Evolutionary conservation across 2,797 vertebrate species (phyloP).

Genomic region (Avahi laniger): DNA sequence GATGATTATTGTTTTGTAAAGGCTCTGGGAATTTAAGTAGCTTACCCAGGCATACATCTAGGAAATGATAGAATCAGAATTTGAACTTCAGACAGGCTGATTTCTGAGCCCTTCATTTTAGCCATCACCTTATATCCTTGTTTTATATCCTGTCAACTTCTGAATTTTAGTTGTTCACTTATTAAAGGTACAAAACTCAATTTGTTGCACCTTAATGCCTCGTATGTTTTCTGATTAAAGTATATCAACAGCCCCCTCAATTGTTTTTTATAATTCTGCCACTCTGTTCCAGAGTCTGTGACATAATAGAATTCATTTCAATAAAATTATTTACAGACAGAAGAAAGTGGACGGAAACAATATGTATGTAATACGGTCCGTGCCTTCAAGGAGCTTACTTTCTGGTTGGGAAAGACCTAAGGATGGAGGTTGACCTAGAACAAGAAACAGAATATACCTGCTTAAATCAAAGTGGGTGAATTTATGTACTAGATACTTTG

Average conservation of each 20-base stretch:
- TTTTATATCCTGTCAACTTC: neutral
- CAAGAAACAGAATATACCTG: neutral
- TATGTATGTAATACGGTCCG: neutral
- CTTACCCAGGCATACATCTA: conserved; percentile 1
- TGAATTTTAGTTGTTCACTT: neutral
- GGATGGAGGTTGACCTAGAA: neutral
- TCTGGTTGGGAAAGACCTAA: conserved; percentile 20
- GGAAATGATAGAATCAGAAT: conserved; percentile 9
- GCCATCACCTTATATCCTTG: neutral
- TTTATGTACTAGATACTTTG: neutral
- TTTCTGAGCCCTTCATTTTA: neutral
- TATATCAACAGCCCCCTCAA: neutral
- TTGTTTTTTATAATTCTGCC: neutral
- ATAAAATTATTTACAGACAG: neutral
- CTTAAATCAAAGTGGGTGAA: neutral
- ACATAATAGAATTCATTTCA: conserved; percentile 14
- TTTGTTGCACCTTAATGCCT: neutral
- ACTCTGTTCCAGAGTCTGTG: neutral
- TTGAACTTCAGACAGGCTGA: neutral
- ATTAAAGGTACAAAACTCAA: neutral
- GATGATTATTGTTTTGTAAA: neutral
- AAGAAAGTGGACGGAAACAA: neutral
- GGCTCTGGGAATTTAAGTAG: neutral
- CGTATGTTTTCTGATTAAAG: neutral
- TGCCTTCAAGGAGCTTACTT: conserved; percentile 15